These are phyloP conservation scores for Leptogaster cylindrica DNA, from an alignment of 2,888 invertebrate species.

Conservation along the genomic window DNA sequence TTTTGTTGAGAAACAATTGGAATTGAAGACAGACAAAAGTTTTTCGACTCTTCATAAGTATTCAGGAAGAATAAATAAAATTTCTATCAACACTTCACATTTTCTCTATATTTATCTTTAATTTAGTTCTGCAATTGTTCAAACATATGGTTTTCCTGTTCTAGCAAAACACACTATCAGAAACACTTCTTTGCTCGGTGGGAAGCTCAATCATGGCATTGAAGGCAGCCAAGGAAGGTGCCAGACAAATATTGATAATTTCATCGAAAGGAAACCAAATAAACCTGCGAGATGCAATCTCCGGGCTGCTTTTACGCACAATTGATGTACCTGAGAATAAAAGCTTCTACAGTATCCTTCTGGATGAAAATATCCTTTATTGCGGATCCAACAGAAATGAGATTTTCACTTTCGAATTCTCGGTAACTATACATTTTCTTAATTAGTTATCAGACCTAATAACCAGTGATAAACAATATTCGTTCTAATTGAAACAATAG, in stretches of 20 bases:
- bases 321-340: conserved; percentile 66
- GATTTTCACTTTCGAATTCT: conserved; percentile 77
- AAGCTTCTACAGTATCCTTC: conserved; percentile 75
- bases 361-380: conserved; percentile 72
- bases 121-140: no score
- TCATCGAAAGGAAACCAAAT: conserved; percentile 74
- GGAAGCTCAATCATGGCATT: conserved; percentile 73
- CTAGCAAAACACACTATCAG: conserved; percentile 67
- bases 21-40: no score
- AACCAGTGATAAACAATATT: neutral
- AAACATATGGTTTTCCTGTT: no score
- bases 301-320: conserved; percentile 71
- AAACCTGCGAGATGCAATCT: conserved; percentile 74
- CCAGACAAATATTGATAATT: conserved; percentile 72
- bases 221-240: conserved; percentile 76
- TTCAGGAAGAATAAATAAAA: no score
- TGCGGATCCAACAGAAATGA: conserved; percentile 77
- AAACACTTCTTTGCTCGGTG: conserved; percentile 67
- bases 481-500: conserved; percentile 65
- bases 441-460: neutral
- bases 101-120: no score
- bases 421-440: conserved; percentile 64
- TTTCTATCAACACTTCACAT: no score
- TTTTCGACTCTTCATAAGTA: no score
- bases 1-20: no score